Conservation (phyloP, 2,888 invertebrate genomes). For the Belgica antarctica region DNA sequence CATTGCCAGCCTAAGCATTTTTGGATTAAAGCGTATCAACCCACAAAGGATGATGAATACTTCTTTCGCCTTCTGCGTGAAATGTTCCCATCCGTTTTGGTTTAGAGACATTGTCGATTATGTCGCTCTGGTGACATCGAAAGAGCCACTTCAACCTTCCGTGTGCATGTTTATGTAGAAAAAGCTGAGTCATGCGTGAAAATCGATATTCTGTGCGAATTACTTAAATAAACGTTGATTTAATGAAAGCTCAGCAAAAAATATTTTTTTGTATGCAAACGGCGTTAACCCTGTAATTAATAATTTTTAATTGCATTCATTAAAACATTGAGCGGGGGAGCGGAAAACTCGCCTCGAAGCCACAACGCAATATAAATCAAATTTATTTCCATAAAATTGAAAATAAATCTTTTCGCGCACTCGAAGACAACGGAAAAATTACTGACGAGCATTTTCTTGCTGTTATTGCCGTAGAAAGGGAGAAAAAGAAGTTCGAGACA, state of each 20-base stretch:
- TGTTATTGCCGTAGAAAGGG: background rate
- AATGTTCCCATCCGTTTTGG: background rate
- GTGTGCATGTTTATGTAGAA: too few relatives aligned
- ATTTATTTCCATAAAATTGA: constrained; percentile 4
- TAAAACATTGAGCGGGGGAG: too few relatives aligned
- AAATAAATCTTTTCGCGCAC: background rate
- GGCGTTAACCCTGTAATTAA: too few relatives aligned
- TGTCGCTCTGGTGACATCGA: background rate
- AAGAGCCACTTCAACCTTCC: too few relatives aligned
- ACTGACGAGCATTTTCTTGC: background rate
- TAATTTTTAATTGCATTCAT: too few relatives aligned
- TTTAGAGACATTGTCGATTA: background rate
- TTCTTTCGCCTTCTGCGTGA: background rate
- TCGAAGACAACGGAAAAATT: constrained; percentile 1
- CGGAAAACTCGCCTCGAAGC: background rate
- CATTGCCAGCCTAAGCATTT: constrained; percentile 1
- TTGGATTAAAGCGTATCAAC: constrained; percentile 14
- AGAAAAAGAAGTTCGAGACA: background rate
- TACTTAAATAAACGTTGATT: too few relatives aligned
- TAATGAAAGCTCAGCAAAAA: too few relatives aligned
- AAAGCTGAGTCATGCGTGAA: too few relatives aligned
- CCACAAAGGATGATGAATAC: constrained; percentile 17
- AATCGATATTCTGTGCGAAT: too few relatives aligned
- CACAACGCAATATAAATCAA: background rate
- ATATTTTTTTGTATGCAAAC: too few relatives aligned